These are phyloP conservation scores for Podarcis lilfordi DNA, from an alignment of 2,797 vertebrate genomes.

Conservation along the genomic window DNA sequence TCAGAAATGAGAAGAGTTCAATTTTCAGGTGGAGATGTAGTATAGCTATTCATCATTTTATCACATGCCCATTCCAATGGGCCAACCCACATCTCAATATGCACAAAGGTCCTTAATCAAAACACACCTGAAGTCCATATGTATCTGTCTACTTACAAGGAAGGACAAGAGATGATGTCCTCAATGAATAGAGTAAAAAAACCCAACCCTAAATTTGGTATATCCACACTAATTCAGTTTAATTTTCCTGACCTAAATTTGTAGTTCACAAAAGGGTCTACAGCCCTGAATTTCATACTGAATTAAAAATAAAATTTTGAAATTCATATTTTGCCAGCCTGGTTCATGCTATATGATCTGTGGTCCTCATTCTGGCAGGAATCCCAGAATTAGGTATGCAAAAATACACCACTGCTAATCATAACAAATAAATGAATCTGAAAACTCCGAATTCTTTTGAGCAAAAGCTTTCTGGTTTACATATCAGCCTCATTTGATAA, in stretches of 20 bases:
- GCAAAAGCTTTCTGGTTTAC: neutral
- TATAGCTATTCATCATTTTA: neutral
- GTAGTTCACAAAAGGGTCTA: neutral
- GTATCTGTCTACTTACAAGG: neutral
- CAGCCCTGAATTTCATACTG: neutral
- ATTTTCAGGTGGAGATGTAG: neutral
- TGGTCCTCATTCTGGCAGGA: neutral
- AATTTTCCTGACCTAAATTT: neutral
- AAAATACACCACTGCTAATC: neutral
- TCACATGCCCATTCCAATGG: neutral
- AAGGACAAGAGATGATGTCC: neutral
- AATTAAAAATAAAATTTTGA: neutral
- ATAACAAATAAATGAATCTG: neutral
- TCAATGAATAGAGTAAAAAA: neutral
- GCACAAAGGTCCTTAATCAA: neutral
- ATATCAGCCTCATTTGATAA: too few relatives aligned
- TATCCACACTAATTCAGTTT: neutral
- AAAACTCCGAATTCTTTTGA: neutral
- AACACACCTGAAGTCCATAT: neutral
- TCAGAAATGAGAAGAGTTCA: neutral
- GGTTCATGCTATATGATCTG: neutral
- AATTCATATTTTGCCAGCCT: neutral
- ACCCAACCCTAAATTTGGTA: neutral
- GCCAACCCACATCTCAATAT: neutral
- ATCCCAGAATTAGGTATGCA: neutral